Evolutionary conservation across 2,888 invertebrate genomes (phyloP), one percentile per base, ranked within the genome.

Genomic region (Chromoteleia sp.): DNA sequence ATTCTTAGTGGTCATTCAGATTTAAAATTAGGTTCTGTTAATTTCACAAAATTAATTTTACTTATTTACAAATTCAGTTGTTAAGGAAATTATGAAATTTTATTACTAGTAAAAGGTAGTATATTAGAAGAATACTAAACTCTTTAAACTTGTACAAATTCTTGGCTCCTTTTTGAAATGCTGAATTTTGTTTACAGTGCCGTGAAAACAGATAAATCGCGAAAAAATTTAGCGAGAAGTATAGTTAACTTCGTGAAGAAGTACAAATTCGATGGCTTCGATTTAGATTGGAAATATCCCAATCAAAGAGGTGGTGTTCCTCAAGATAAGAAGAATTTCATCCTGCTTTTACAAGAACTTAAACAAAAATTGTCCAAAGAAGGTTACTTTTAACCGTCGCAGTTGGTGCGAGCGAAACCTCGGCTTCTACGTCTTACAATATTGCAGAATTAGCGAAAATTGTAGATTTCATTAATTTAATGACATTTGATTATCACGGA

Each of bases 271-370:
- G 95, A 96, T 85, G 96, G 96, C 0, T 91, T 96, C 0, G 96
- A 96, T 86, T 54, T 96, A 0, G 95, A 96, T 87, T 96, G 96
- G 96, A 95, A 95, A 85, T 95, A 95, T 84, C 95, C 95, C 0
- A 93, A 92, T 54, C 93, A 94, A 52, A 94, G 30, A 94, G 94
- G 76, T 80, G 92, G 94, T 17, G 92, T 91, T 0, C 41, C 73
- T 7, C 90, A 88, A 0, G 94, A 94, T 7, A 83, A 63, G 84
- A 87, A 92, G 10, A 94, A 94, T 87, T 95, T 93, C 73, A 92
- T 92, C 0, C 85, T 86, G 10, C 89, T 95, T 0, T 83, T 95
- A 1, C 92, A 92, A 85, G 95, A 95, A 87, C 85, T 95, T 43
- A 93, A 92, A 82, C 91, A 88, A 43, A 93, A 91, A 15, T 94